Evolutionary conservation across 2,113 vertebrate genomes (phyloP).

Genomic region (Panthera tigris): DNA sequence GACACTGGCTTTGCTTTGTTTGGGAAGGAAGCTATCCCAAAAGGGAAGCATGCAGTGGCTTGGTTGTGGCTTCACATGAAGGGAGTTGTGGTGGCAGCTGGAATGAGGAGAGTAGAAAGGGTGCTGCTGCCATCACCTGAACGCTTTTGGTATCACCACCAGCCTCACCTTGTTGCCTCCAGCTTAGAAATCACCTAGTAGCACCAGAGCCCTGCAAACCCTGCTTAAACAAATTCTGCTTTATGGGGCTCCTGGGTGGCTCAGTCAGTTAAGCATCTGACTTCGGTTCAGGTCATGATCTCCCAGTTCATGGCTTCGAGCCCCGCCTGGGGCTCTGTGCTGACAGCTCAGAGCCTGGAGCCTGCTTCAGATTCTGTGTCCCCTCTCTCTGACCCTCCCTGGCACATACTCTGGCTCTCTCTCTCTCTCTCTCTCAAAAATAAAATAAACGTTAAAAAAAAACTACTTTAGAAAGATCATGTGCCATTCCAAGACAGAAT

Average conservation of each 20-base stretch:
- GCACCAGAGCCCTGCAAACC: background rate
- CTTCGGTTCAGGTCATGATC: too few relatives aligned
- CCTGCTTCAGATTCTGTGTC: too few relatives aligned
- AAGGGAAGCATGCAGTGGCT: background rate
- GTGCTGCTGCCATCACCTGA: constrained; percentile 44
- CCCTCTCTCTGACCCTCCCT: too few relatives aligned
- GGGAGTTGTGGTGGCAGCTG: background rate
- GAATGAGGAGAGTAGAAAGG: background rate
- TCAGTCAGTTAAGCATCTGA: too few relatives aligned
- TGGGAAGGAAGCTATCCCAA: background rate
- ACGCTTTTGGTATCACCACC: background rate
- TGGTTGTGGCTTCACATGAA: background rate
- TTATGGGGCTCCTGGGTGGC: background rate
- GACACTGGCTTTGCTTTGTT: background rate
- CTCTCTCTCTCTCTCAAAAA: too few relatives aligned
- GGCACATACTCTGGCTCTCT: too few relatives aligned
- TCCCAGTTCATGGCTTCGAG: too few relatives aligned
- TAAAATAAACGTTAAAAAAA: background rate
- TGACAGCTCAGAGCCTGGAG: too few relatives aligned
- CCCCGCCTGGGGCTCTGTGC: too few relatives aligned
- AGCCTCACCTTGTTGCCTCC: background rate
- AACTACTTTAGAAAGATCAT: background rate
- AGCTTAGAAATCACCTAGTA: background rate
- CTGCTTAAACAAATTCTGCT: background rate
- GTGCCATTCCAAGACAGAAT: background rate